Base-by-base conservation (phyloP, 2,797 vertebrate genomes). In the Peromyscus melanophrys region DNA sequence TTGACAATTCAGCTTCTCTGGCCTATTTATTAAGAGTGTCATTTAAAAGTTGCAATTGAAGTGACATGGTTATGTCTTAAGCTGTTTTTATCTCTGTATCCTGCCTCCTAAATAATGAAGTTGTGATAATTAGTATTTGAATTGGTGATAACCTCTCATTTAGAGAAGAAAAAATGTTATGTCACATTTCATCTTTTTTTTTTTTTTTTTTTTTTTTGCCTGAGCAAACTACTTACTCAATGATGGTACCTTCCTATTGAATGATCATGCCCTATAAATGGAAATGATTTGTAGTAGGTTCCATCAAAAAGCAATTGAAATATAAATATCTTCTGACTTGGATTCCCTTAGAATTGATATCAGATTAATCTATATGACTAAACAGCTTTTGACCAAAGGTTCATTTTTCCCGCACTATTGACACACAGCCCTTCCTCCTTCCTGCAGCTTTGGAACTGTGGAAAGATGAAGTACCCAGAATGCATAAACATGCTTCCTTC, bases 21-120 rank as follows among this genome's bases (percentile, higher is more conserved):
- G 99, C 98, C 99, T 99, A 99, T 99, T 99, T 99, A 99, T 98
- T 97, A 98, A 98, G 98, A 99, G 99, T 99, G 98, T 99, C 99
- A 99, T 98, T 99, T 99, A 99, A 99, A 99, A 97, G 98, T 98
- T 99, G 99, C 98, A 99, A 99, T 99, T 99, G 96, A 99, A 98
- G 99, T 99, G 99, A 99, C 99, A 99, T 98, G 98, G 97, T 98
- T 98, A 98, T 99, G 98, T 99, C 98, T 99, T 99, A 98, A 99
- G 99, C 98, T 99, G 98, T 98, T 99, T 98, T 98, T 98, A 98
- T 99, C 98, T 98, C 98, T 99, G 99, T 99, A 99, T 99, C 98
- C 98, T 98, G 98, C 98, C 99, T 99, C 99, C 99, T 99, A 98
- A 97, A 98, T 98, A 99, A 99, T 99, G 98, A 98, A 99, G 98